Base-by-base conservation (phyloP, 2,113 vertebrate genomes). In the Typhlomys cinereus region DNA sequence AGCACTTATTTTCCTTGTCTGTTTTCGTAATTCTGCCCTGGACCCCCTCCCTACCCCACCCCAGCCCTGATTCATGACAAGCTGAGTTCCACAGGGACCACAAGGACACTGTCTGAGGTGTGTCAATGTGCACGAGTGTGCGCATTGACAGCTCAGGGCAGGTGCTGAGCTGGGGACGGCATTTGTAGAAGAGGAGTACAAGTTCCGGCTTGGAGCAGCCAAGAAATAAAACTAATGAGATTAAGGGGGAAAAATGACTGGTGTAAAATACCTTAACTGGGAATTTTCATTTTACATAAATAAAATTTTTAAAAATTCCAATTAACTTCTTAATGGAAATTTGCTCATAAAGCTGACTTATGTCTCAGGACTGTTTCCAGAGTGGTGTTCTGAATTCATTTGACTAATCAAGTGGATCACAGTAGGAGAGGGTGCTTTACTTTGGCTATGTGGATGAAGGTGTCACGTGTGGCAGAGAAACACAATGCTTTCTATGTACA, bases 321-420 rank as follows among this genome's bases (percentile, higher is more conserved):
- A 95, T 96, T 94, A 84, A 93, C 92, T 96, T 92, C 92, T 88
- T 96, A 89, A 89, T 80, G 81, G 87, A 79, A 89, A 91, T 62
- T 54, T 50, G 79, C 69, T 92, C 76, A 27, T 70, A 93, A 89
- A 85, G 64, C 85, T 85, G 92, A 88, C 62, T 34, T 81, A 59
- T 39, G 67, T 81, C 85, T 86, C 71, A 64, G 86, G 74, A 79
- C 27, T 29, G 3, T 86, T 92, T 90, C 74, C 79, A 82, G 81
- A 80, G 89, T 39, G 54, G 95, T 67, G 34, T 70, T 80, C 52
- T 82, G 92, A 95, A 96, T 95, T 88, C 89, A 93, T 94, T 57
- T 46, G 69, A 79, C 64, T 94, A 76, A 95, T 97, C 90, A 89
- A 81, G 91, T 27, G 74, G 70, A 95, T 92, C 79, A 57, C 50